phyloP scores from a whole-genome alignment of 2,797 vertebrate species.

The Phoxinus dragarum region DNA sequence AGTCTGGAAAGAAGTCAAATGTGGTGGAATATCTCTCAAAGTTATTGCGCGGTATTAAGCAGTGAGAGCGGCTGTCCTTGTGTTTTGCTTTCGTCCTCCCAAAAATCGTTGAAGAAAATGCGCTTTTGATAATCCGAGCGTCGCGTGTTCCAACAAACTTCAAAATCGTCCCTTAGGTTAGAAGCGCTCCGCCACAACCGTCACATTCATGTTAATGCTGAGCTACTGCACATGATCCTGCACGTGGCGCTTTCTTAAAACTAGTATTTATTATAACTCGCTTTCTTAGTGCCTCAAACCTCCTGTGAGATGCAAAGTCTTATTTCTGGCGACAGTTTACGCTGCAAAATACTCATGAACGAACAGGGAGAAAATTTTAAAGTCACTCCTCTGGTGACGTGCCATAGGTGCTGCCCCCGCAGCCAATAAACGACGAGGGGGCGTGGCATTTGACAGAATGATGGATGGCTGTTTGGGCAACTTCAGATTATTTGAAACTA shows the following conservation, averaged over 20 bases:
- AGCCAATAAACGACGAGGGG: constrained; percentile 57
- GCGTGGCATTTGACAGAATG: constrained; percentile 65
- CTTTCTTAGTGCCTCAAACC: not conserved
- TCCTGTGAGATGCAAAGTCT: not conserved
- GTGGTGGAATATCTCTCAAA: not conserved
- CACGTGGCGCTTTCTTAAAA: not conserved
- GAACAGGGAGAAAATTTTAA: constrained; percentile 48
- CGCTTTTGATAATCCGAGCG: constrained; percentile 55
- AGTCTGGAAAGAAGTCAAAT: not conserved
- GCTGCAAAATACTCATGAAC: constrained; percentile 38
- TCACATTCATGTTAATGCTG: constrained; percentile 15
- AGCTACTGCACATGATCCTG: not conserved
- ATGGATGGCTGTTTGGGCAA: constrained; percentile 67
- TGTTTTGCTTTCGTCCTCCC: constrained; percentile 8
- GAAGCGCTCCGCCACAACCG: constrained; percentile 1
- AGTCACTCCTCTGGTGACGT: constrained; percentile 65
- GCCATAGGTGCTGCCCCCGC: constrained; percentile 26
- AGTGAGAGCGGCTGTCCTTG: not conserved
- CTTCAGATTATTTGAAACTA: constrained; percentile 57
- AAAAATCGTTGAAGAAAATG: constrained; percentile 7
- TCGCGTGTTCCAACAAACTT: constrained; percentile 48
- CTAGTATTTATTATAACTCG: not conserved
- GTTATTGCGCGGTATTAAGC: constrained; percentile 8
- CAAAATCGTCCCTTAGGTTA: constrained; percentile 7
- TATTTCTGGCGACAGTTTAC: constrained; percentile 22